Evolutionary conservation across 1,140 invertebrate species (phyloP).

Genomic region (Trichonephila clavata): DNA sequence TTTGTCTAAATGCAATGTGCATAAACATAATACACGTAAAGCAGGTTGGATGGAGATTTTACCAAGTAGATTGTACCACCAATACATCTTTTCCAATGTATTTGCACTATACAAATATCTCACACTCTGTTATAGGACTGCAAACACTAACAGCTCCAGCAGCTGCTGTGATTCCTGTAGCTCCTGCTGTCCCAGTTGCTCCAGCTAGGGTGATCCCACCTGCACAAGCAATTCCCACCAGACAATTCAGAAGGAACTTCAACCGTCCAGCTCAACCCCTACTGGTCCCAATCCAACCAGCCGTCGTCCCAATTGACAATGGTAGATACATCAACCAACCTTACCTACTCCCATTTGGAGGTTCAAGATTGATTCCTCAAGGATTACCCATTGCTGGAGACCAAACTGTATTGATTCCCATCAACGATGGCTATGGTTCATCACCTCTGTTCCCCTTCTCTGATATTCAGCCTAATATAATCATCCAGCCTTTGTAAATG

Average conservation of each 20-base stretch:
- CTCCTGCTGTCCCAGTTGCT: background rate
- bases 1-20: no score
- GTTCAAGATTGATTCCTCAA: background rate
- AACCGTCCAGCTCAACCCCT: background rate
- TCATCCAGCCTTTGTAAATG: background rate
- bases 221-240: background rate
- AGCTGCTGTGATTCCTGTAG: background rate
- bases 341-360: background rate
- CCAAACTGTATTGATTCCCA: background rate
- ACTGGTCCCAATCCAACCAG: slow-evolving; percentile 21
- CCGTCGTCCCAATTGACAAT: background rate
- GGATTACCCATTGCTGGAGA: background rate
- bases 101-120: no score
- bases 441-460: background rate
- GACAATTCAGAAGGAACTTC: background rate
- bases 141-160: slow-evolving; percentile 32
- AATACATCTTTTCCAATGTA: no score
- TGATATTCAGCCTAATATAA: background rate
- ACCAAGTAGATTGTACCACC: no score
- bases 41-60: no score
- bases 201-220: background rate
- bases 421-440: background rate
- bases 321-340: background rate
- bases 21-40: no score
- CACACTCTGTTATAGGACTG: background rate